Evolutionary conservation across 2,113 vertebrate species (phyloP).

Genomic region (Erythrolamprus reginae): DNA sequence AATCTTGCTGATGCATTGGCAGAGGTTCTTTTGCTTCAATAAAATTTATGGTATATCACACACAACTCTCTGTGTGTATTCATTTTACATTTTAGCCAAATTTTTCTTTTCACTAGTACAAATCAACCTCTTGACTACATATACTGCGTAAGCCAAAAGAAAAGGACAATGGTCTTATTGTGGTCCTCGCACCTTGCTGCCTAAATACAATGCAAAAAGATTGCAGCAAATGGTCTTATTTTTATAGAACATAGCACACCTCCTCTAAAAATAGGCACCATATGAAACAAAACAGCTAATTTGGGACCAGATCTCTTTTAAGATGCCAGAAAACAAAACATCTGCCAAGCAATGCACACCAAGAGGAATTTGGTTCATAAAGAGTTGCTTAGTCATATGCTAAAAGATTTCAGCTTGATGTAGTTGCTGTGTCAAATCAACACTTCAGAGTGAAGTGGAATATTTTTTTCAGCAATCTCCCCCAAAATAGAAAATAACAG

Average conservation of each 20-base stretch:
- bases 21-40: background rate
- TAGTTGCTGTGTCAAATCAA: background rate
- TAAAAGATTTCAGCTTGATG: background rate
- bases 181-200: background rate
- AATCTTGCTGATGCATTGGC: background rate
- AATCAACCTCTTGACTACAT: constrained; percentile 31
- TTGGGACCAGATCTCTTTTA: constrained; percentile 15
- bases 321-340: constrained; percentile 28
- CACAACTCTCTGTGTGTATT: background rate
- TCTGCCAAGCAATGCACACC: background rate
- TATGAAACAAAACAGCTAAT: constrained; percentile 14
- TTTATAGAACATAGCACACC: constrained; percentile 26
- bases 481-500: background rate
- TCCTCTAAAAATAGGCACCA: constrained; percentile 30
- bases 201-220: background rate
- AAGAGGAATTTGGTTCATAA: background rate
- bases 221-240: constrained; percentile 23
- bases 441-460: background rate
- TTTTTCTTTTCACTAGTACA: constrained; percentile 32
- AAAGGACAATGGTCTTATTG: background rate
- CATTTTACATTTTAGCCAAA: constrained; percentile 20
- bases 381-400: background rate
- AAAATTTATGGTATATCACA: background rate
- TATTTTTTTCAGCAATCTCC: background rate
- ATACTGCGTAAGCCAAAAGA: background rate